Conservation (phyloP, 2,113 vertebrate species). For the Raja brachyura region DNA sequence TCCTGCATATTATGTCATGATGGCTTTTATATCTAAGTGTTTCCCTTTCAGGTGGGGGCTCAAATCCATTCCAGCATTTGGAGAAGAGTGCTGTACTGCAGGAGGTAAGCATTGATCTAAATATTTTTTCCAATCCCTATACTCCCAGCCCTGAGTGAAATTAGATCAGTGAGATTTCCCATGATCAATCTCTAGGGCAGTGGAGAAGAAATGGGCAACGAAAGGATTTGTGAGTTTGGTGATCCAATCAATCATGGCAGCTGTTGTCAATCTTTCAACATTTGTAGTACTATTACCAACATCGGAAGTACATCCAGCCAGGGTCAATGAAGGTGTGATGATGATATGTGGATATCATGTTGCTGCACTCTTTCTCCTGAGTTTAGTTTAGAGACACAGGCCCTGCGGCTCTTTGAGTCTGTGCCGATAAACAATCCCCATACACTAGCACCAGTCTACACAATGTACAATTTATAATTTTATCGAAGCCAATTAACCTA, state of each 20-base stretch:
- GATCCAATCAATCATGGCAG: background rate
- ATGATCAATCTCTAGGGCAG: background rate
- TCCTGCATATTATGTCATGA: background rate
- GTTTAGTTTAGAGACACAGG: too few species aligned
- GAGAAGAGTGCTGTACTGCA: constrained; percentile 72
- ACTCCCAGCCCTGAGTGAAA: background rate
- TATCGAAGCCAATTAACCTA: too few species aligned
- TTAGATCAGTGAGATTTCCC: background rate
- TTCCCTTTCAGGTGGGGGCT: constrained; percentile 57
- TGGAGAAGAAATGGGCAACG: too few species aligned
- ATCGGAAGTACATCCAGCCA: background rate
- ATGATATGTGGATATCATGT: too few species aligned
- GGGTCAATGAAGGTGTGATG: background rate
- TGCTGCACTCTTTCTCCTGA: too few species aligned
- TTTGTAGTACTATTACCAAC: background rate
- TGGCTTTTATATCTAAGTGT: background rate
- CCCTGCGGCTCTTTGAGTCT: too few species aligned
- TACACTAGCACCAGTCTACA: too few species aligned
- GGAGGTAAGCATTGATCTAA: constrained; percentile 52
- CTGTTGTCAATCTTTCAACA: background rate
- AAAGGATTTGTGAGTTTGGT: too few species aligned
- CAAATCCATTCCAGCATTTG: constrained; percentile 69
- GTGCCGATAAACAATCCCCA: too few species aligned
- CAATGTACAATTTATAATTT: too few species aligned
- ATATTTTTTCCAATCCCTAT: background rate